These are phyloP conservation scores for Melanostigma gelatinosum DNA, from an alignment of 2,113 vertebrate species.

Conservation along the genomic window DNA sequence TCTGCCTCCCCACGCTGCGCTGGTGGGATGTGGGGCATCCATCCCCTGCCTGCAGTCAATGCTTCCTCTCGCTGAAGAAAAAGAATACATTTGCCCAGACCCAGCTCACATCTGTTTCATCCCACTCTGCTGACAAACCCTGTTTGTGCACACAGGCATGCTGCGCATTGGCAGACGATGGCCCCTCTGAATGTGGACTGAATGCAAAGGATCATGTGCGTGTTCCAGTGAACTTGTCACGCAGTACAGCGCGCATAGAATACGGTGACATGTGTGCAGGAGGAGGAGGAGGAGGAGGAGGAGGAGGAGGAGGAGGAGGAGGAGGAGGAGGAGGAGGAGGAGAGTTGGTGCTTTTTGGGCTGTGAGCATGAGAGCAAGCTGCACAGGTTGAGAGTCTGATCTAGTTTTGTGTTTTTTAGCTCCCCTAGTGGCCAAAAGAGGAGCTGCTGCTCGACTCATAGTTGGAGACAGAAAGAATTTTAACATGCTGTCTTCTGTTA, in stretches of 20 bases:
- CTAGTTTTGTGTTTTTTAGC: slow-evolving; percentile 27
- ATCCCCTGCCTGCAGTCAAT: slow-evolving; percentile 73
- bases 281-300: not conserved
- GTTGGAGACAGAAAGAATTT: not conserved
- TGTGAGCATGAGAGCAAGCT: slow-evolving; percentile 9
- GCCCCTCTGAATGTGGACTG: slow-evolving; percentile 53
- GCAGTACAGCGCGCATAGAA: slow-evolving; percentile 39
- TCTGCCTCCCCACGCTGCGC: slow-evolving; percentile 38
- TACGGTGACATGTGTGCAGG: slow-evolving; percentile 33
- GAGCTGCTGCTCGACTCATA: not conserved
- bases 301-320: not conserved
- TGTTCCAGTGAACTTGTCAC: slow-evolving; percentile 56
- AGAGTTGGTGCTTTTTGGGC: slow-evolving; percentile 9
- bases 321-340: not conserved
- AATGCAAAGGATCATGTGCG: slow-evolving; percentile 45
- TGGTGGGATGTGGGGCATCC: slow-evolving; percentile 65
- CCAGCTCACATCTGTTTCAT: slow-evolving; percentile 70
- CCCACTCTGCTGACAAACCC: slow-evolving; percentile 57
- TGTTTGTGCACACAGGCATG: slow-evolving; percentile 59
- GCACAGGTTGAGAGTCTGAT: not conserved
- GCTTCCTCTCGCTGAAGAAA: slow-evolving; percentile 52
- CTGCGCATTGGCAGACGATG: slow-evolving; percentile 52
- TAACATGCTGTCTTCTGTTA: not conserved
- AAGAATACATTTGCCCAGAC: slow-evolving; percentile 71
- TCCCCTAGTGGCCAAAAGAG: slow-evolving; percentile 37